Conservation (phyloP, 2,797 vertebrate species). For the Todus mexicanus region DNA sequence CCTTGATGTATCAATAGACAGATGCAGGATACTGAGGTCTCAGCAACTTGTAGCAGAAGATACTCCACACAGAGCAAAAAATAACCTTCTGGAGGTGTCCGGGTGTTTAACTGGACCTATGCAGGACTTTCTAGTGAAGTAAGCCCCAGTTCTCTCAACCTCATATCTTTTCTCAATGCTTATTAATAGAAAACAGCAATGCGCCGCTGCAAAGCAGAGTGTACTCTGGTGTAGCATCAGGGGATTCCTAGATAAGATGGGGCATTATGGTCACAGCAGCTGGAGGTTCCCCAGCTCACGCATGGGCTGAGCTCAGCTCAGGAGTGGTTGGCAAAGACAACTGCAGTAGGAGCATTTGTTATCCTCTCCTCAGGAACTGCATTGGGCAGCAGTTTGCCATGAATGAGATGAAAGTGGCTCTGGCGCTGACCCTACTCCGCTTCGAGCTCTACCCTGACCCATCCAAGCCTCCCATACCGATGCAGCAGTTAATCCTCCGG, state of each 20-base stretch:
- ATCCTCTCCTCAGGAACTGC: constrained; percentile 82
- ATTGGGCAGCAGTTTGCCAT: constrained; percentile 92
- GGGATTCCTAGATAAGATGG: background rate
- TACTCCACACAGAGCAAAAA: background rate
- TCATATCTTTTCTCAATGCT: background rate
- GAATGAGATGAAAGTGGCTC: constrained; percentile 85
- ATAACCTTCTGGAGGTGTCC: background rate
- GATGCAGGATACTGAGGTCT: background rate
- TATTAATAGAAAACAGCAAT: background rate
- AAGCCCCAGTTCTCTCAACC: background rate
- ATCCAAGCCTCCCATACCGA: constrained; percentile 62
- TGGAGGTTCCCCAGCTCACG: background rate
- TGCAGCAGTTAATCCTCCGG: constrained; percentile 73
- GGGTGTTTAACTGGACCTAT: background rate
- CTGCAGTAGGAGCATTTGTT: background rate
- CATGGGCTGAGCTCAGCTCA: rapidly evolving
- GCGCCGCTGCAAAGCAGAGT: background rate
- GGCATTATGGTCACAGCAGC: rapidly evolving
- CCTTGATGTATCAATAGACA: background rate
- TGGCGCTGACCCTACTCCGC: constrained; percentile 78
- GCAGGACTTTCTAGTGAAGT: background rate
- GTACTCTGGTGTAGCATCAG: background rate
- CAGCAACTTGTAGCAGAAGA: background rate
- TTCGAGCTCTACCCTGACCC: constrained; percentile 79
- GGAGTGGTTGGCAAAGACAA: rapidly evolving